Percentiles rank a stretch among this genome's conserved stretches.
These are phyloP conservation scores for Diaperis boleti DNA, from an alignment of 2,888 invertebrate species.

Conservation along the genomic window DNA sequence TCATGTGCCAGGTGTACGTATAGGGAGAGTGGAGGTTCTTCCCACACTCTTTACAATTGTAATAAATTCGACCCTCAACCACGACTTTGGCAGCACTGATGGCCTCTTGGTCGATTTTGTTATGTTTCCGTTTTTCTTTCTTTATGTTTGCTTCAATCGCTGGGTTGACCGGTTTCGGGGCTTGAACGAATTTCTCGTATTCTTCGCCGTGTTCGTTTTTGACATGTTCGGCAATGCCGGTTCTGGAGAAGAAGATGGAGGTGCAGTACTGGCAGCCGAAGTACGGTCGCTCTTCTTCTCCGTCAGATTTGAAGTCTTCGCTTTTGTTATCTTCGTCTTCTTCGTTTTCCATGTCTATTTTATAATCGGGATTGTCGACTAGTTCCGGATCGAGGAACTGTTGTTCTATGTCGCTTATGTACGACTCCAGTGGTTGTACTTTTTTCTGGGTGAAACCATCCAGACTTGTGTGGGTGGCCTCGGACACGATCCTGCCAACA, in stretches of 20 bases:
- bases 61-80: conserved; percentile 69
- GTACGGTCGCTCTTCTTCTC: conserved; percentile 16
- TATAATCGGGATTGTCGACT: conserved; percentile 34
- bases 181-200: conserved; percentile 3
- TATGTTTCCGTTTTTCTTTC: conserved; percentile 51
- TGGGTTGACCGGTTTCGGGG: conserved; percentile 1
- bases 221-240: conserved; percentile 56
- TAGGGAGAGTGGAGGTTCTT: conserved; percentile 73
- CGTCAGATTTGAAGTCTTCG: conserved; percentile 19
- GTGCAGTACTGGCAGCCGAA: conserved; percentile 58
- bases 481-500: conserved; percentile 41
- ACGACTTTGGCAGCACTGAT: conserved; percentile 63
- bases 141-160: conserved; percentile 40
- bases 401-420: conserved; percentile 39
- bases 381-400: conserved; percentile 34
- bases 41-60: conserved; percentile 71
- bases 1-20: conserved; percentile 73
- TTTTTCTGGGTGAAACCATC: conserved; percentile 55
- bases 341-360: conserved; percentile 34
- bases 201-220: conserved; percentile 52
- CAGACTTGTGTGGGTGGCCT: conserved; percentile 54
- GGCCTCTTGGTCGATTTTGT: conserved; percentile 64
- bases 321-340: conserved; percentile 11
- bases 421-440: conserved; percentile 26
- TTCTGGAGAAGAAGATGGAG: conserved; percentile 53